phyloP scores from a whole-genome alignment of 1,140 invertebrate species.

The Zaprionus davidi region DNA sequence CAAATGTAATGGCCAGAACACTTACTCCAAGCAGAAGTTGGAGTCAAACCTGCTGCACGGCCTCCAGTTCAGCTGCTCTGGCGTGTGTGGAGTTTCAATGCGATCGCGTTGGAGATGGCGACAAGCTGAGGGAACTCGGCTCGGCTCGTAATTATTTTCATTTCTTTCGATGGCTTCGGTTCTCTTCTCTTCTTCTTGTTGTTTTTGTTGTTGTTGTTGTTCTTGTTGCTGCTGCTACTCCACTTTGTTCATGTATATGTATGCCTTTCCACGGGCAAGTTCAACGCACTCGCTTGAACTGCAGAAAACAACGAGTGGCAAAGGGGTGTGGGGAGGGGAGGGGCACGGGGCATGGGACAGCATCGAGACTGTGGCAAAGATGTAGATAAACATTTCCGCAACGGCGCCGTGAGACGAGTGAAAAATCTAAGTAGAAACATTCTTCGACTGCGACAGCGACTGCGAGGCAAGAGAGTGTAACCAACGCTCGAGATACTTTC shows the following conservation, averaged over 20 bases:
- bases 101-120: slow-evolving; percentile 14
- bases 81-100: slow-evolving; percentile 45
- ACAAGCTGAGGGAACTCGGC: slow-evolving; percentile 10
- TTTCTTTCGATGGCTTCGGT: slow-evolving; percentile 42
- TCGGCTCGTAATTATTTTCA: slow-evolving; percentile 72
- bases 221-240: slow-evolving; percentile 58
- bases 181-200: slow-evolving; percentile 9
- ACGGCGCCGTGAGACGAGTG: slow-evolving; percentile 36
- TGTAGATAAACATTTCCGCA: slow-evolving; percentile 76
- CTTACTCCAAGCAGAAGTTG: neutral
- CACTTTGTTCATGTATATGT: slow-evolving; percentile 62
- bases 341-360: slow-evolving; percentile 2
- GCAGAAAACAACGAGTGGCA: slow-evolving; percentile 52
- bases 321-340: neutral
- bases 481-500: slow-evolving; percentile 72
- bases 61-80: slow-evolving; percentile 19
- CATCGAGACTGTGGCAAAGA: slow-evolving; percentile 42
- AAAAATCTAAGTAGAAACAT: slow-evolving; percentile 80
- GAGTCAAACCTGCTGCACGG: slow-evolving; percentile 60
- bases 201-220: neutral
- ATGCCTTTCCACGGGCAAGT: slow-evolving; percentile 58
- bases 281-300: slow-evolving; percentile 79
- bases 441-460: slow-evolving; percentile 51
- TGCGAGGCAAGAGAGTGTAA: slow-evolving; percentile 55
- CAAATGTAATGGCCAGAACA: slow-evolving; percentile 54